phyloP scores from a whole-genome alignment of 2,888 invertebrate species.

The Mellilla xanthometata region DNA sequence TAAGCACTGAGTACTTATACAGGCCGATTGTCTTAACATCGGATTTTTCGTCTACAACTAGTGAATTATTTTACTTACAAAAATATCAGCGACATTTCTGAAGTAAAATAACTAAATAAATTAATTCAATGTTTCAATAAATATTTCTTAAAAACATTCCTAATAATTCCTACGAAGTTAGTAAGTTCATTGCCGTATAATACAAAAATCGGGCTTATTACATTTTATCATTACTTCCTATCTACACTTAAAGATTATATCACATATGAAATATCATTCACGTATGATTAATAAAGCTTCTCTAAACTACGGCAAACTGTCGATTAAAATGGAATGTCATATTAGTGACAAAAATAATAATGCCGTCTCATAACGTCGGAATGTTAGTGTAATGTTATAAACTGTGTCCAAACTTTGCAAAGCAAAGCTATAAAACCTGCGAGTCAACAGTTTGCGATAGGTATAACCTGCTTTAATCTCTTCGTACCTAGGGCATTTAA shows the following conservation, averaged over 20 bases:
- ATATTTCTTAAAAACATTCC: constrained; percentile 55
- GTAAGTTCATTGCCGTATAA: constrained; percentile 48
- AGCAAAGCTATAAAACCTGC: neutral
- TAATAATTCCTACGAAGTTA: constrained; percentile 51
- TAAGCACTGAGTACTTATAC: constrained; percentile 36
- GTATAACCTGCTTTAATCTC: neutral
- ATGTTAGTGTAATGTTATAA: constrained; percentile 9
- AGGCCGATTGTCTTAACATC: constrained; percentile 57
- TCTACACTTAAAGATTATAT: constrained; percentile 69
- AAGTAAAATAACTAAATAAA: constrained; percentile 59
- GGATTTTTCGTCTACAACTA: constrained; percentile 57
- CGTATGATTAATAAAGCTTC: constrained; percentile 64
- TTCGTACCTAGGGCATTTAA: constrained; percentile 22
- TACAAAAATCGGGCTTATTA: constrained; percentile 50
- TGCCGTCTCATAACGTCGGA: constrained; percentile 31
- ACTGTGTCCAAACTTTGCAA: neutral
- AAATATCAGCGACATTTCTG: constrained; percentile 33
- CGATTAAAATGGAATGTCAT: constrained; percentile 52
- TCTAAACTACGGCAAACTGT: constrained; percentile 55
- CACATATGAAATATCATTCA: constrained; percentile 78
- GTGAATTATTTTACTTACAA: constrained; percentile 49
- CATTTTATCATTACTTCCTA: constrained; percentile 55
- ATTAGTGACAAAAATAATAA: constrained; percentile 19
- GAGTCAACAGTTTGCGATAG: constrained; percentile 52
- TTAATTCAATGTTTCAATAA: constrained; percentile 62